phyloP scores from a whole-genome alignment of 2,113 vertebrate species.

The Calyptomena viridis region DNA sequence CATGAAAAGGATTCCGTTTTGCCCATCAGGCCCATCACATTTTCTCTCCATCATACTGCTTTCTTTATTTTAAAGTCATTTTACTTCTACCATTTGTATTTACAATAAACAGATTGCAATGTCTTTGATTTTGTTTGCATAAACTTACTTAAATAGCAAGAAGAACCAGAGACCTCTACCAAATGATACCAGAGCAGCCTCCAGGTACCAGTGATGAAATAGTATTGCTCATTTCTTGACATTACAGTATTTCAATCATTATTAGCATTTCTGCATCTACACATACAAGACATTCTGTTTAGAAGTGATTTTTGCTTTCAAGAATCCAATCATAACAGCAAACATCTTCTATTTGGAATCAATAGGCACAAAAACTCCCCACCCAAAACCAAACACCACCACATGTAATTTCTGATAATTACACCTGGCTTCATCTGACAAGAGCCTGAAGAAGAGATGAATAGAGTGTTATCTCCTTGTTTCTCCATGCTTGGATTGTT shows the following conservation, averaged over 20 bases:
- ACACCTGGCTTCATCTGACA: background rate
- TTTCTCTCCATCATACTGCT: background rate
- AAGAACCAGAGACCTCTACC: background rate
- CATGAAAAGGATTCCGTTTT: background rate
- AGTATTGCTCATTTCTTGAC: background rate
- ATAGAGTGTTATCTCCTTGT: background rate
- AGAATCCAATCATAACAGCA: background rate
- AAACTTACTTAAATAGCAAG: background rate
- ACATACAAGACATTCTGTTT: background rate
- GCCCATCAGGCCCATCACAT: background rate
- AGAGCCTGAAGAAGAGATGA: background rate
- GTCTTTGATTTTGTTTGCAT: background rate
- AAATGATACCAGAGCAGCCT: background rate
- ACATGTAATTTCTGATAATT: background rate
- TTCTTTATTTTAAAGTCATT: background rate
- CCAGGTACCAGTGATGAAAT: background rate
- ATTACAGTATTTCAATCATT: background rate
- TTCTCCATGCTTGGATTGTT: background rate
- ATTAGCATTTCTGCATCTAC: background rate
- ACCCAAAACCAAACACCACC: background rate
- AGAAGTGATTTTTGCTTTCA: background rate
- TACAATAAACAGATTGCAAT: background rate
- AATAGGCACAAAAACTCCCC: background rate
- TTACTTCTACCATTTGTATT: background rate
- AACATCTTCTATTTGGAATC: background rate